These are phyloP conservation scores for Onthophagus sagittarius DNA, from an alignment of 2,888 invertebrate genomes.

Conservation along the genomic window DNA sequence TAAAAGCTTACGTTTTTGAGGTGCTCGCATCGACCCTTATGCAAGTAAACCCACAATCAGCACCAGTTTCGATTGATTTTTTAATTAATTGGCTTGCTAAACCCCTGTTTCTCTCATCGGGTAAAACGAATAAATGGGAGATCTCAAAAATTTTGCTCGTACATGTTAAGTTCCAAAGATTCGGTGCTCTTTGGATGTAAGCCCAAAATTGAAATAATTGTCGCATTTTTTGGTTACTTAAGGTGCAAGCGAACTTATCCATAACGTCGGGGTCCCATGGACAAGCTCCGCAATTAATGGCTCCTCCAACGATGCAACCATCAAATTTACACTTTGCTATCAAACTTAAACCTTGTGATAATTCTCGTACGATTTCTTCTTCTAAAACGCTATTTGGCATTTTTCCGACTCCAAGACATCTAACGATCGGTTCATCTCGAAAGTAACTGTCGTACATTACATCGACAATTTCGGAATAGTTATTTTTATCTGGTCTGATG, in stretches of 20 bases:
- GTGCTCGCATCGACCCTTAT: slow-evolving; percentile 51
- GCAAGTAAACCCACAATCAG: slow-evolving; percentile 50
- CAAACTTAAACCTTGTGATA: slow-evolving; percentile 44
- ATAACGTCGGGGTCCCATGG: slow-evolving; percentile 54
- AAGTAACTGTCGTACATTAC: slow-evolving; percentile 53
- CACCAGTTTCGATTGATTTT: slow-evolving; percentile 45
- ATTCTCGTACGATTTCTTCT: slow-evolving; percentile 46
- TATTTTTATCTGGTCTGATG: slow-evolving; percentile 46
- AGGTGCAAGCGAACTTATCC: slow-evolving; percentile 53
- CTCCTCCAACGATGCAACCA: slow-evolving; percentile 48
- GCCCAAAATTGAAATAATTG: slow-evolving; percentile 53
- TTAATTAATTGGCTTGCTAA: slow-evolving; percentile 49
- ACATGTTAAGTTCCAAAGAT: slow-evolving; percentile 40
- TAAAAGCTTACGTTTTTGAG: slow-evolving; percentile 48
- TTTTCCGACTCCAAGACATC: slow-evolving; percentile 49
- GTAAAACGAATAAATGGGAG: slow-evolving; percentile 50
- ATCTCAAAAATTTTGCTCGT: slow-evolving; percentile 51
- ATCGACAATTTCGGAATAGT: slow-evolving; percentile 49
- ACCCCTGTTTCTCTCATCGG: slow-evolving; percentile 51
- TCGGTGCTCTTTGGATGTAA: slow-evolving; percentile 50
- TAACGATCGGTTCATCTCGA: slow-evolving; percentile 54
- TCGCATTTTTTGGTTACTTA: slow-evolving; percentile 46
- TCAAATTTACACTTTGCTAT: slow-evolving; percentile 46
- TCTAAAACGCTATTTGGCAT: slow-evolving; percentile 45
- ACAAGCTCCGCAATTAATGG: slow-evolving; percentile 50